A percentile compares a stretch with the other conserved stretches of the same genome.
Evolutionary conservation across 2,797 vertebrate genomes (phyloP).

Genomic region (Lophura swinhoii): DNA sequence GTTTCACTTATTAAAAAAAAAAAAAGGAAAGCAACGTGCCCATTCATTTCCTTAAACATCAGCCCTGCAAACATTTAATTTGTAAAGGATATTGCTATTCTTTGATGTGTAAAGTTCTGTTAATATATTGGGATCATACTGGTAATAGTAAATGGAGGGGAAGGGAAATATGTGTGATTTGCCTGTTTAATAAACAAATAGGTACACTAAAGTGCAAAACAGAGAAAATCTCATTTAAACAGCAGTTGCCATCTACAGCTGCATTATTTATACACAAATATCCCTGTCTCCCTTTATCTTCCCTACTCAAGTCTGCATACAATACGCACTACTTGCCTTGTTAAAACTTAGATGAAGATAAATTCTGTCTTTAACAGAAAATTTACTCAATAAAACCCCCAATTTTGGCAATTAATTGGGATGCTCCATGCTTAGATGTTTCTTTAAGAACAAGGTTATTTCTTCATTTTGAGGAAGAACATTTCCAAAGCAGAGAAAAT

Average conservation of each 20-base stretch:
- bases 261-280: neutral
- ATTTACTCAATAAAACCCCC: neutral
- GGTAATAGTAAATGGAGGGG: neutral
- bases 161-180: neutral
- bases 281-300: neutral
- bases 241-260: neutral
- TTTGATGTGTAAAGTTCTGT: neutral
- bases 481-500: neutral
- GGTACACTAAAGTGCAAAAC: neutral
- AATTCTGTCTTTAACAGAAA: neutral
- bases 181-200: neutral
- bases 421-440: neutral
- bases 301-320: neutral
- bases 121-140: neutral
- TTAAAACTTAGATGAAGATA: neutral
- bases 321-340: neutral
- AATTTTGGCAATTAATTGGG: neutral
- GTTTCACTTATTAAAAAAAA: neutral
- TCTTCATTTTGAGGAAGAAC: slow-evolving; percentile 9
- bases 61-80: neutral
- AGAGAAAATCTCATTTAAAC: neutral
- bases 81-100: neutral
- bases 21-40: neutral
- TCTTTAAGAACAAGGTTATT: neutral
- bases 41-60: neutral